phyloP scores from a whole-genome alignment of 2,113 vertebrate genomes.

The Ammospiza caudacuta region DNA sequence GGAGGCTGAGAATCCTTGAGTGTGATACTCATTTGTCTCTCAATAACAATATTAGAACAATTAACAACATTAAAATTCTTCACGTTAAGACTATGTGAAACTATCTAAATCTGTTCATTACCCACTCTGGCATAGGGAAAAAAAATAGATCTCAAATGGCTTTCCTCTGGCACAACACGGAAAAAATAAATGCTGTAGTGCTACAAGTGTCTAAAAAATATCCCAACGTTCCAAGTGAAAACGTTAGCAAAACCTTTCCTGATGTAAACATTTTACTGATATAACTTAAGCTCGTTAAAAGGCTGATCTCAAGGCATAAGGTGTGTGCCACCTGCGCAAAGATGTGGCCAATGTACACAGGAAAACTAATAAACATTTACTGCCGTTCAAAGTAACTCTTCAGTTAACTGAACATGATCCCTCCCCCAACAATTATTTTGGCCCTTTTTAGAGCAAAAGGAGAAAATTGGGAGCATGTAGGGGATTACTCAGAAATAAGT shows the following conservation, averaged over 20 bases:
- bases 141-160: not conserved
- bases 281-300: not conserved
- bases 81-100: not conserved
- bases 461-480: rapidly evolving
- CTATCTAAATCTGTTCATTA: not conserved
- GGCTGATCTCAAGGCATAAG: not conserved
- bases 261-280: not conserved
- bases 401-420: not conserved
- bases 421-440: not conserved
- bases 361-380: not conserved
- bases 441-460: not conserved
- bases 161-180: not conserved
- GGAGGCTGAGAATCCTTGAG: not conserved
- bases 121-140: no score
- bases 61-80: not conserved
- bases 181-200: not conserved
- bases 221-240: not conserved
- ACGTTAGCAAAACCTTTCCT: not conserved
- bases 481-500: not conserved
- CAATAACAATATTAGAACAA: not conserved
- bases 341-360: not conserved
- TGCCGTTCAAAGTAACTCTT: not conserved
- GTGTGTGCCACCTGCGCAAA: rapidly evolving
- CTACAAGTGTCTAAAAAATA: not conserved
- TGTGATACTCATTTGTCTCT: rapidly evolving